These are phyloP conservation scores for Diadema setosum DNA, from an alignment of 35 echinoderm and acorn worm genomes.

Conservation along the genomic window DNA sequence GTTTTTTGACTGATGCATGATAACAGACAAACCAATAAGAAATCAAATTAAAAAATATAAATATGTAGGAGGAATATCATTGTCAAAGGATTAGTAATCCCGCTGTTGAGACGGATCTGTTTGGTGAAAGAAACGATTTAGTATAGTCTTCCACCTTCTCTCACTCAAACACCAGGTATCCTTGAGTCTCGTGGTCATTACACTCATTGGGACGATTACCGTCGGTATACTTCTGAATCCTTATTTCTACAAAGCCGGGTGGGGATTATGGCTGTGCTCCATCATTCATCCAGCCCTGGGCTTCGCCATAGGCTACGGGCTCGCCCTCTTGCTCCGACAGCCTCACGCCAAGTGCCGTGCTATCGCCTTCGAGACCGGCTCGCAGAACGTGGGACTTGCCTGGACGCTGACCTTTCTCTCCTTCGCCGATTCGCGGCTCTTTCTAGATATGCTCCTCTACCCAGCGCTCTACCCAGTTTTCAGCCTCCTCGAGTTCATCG, in stretches of 20 bases:
- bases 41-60: too few relatives aligned
- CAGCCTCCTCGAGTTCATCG: slow-evolving; percentile 24
- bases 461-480: slow-evolving; percentile 53
- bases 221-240: slow-evolving; percentile 23
- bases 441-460: slow-evolving; percentile 45
- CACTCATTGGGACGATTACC: not conserved
- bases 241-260: slow-evolving; percentile 42
- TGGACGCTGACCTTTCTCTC: slow-evolving; percentile 62
- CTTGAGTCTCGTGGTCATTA: too few relatives aligned
- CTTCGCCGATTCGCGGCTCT: slow-evolving; percentile 15
- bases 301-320: slow-evolving; percentile 45
- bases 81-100: too few relatives aligned
- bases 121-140: too few relatives aligned
- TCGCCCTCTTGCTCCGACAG: slow-evolving; percentile 62
- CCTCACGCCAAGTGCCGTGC: slow-evolving; percentile 64
- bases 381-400: slow-evolving; percentile 72
- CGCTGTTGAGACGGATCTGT: too few relatives aligned
- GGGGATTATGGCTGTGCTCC: slow-evolving; percentile 70
- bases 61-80: too few relatives aligned
- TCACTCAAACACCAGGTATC: too few relatives aligned
- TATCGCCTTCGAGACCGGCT: slow-evolving; percentile 82
- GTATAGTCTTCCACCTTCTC: too few relatives aligned
- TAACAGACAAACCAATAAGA: too few relatives aligned
- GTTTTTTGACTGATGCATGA: too few relatives aligned
- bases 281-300: slow-evolving; percentile 24